Evolutionary conservation across 2,888 invertebrate genomes (phyloP).

Genomic region (Oscheius sp.): DNA sequence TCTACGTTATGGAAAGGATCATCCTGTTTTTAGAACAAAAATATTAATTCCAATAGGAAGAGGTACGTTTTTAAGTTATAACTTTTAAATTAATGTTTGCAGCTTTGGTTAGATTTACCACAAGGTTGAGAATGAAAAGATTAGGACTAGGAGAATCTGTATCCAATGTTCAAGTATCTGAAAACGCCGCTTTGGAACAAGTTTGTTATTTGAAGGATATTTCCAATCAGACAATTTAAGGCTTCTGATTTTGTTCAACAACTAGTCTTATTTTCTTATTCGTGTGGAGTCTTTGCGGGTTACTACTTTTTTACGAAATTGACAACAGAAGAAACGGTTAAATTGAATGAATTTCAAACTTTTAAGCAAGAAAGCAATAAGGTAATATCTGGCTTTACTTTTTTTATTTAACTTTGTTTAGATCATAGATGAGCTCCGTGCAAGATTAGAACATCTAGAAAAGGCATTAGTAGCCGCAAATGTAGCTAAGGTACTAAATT

Average conservation of each 20-base stretch:
- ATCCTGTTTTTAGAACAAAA: conserved; percentile 62
- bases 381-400: neutral
- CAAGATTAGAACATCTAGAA: conserved; percentile 8
- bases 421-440: conserved; percentile 9
- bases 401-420: neutral
- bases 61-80: neutral
- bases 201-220: neutral
- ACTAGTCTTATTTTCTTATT: conserved; percentile 65
- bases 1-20: conserved; percentile 61
- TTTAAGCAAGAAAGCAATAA: conserved; percentile 35
- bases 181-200: conserved; percentile 65
- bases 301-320: conserved; percentile 62
- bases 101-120: conserved; percentile 54
- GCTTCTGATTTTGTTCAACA: conserved; percentile 69
- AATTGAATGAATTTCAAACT: conserved; percentile 47
- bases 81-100: neutral
- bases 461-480: conserved; percentile 14
- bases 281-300: conserved; percentile 62
- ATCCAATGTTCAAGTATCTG: conserved; percentile 50
- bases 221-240: neutral
- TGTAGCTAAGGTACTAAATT: conserved; percentile 6
- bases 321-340: conserved; percentile 51
- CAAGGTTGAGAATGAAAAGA: conserved; percentile 62
- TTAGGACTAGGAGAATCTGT: conserved; percentile 60
- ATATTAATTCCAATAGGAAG: conserved; percentile 29